Conservation (phyloP, 2,888 invertebrate species). For the Rhimphoctona megacephalus region DNA sequence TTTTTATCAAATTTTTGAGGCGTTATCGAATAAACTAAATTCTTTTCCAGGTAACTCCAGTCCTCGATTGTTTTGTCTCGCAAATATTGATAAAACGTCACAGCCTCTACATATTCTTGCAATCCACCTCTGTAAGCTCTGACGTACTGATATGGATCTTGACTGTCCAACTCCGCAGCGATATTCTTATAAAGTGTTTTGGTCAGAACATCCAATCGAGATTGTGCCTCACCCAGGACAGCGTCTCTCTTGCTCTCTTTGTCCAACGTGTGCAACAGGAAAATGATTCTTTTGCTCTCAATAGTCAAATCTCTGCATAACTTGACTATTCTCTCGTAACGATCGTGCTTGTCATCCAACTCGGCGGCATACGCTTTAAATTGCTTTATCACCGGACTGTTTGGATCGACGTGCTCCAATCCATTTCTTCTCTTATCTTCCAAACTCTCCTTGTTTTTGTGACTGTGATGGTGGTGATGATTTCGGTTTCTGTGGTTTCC, state of each 20-base stretch:
- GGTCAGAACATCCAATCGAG: conserved; percentile 88
- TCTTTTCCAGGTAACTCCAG: conserved; percentile 87
- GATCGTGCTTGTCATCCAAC: conserved; percentile 92
- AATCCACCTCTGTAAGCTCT: conserved; percentile 89
- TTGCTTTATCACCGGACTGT: conserved; percentile 87
- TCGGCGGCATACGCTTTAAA: conserved; percentile 89
- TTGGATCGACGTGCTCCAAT: conserved; percentile 85
- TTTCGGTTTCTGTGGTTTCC: conserved; percentile 70
- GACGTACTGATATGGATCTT: conserved; percentile 90
- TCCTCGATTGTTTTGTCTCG: conserved; percentile 87
- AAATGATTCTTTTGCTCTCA: conserved; percentile 96
- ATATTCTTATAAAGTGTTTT: conserved; percentile 88
- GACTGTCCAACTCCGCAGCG: conserved; percentile 90
- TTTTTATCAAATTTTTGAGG: conserved; percentile 42
- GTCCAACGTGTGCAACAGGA: conserved; percentile 91
- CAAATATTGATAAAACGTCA: conserved; percentile 91
- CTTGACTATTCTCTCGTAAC: conserved; percentile 93
- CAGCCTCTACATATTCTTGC: conserved; percentile 95
- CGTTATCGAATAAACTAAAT: conserved; percentile 85
- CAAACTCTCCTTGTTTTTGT: conserved; percentile 78
- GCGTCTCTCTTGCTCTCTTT: conserved; percentile 86
- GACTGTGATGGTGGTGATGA: conserved; percentile 68
- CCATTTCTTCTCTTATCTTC: conserved; percentile 85
- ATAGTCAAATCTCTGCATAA: conserved; percentile 94
- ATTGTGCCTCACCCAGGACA: conserved; percentile 88